Evolutionary conservation across 2,113 vertebrate genomes (phyloP), one percentile per base, ranked within the genome.

Genomic region (Coptodon bakossiorum): DNA sequence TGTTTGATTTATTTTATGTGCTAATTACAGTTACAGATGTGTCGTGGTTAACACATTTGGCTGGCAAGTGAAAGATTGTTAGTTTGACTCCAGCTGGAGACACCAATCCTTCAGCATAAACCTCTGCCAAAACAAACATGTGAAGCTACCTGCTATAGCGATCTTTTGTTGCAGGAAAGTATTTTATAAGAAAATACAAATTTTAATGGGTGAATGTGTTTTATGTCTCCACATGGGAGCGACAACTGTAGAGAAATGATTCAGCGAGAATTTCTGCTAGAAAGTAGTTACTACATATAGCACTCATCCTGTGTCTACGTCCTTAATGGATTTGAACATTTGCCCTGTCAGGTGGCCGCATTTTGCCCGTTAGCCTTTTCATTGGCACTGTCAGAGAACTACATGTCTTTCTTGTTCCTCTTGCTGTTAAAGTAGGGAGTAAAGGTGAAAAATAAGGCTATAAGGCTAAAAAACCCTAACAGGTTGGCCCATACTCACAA

Each of bases 261-360:
- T 71, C n/a, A 45, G 38, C 7, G 1, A 71, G 36, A 43, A 5
- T 22, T 45, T 73, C 13, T 45, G 66, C 38, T 17, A 45, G 13
- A 45, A 45, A 27, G 40, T 43, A 40, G 66, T 24, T 71, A 43
- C 66, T 24, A 43, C 2, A 5, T 16, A 40, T 71, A 71, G 43
- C 0, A 2, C 19, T 36, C 63, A 40, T 1, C 36, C 63, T 43
- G 36, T 43, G 63, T 24, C 36, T 4, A 71, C 7, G 5, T 24
- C 5, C 5, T 40, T 71, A 43, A 43, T 71, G 36, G 66, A 40
- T 7, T 43, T 71, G 36, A 71, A 71, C 66, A 68, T 14, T 68
- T 40, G 63, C 7, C n/a, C 1, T 14, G 36, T 40, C 0, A 3
- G n/a, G 66, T 71, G 12, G 12, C 7, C 0, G n/a, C 5, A 22